Conservation (phyloP, 2,888 invertebrate genomes). For the Lepidonotus clava region DNA sequence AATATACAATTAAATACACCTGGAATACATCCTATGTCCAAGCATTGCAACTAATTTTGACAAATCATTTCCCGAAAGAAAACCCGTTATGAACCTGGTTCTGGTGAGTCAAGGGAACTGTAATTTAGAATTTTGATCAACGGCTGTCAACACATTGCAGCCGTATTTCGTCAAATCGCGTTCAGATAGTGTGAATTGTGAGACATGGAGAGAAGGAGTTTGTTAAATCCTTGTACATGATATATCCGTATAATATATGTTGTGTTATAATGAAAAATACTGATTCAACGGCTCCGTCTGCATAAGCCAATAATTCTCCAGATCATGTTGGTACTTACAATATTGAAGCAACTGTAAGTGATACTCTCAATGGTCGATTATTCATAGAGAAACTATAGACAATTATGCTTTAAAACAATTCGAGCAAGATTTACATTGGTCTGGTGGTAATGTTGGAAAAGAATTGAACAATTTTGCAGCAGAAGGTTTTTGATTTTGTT, state of each 20-base stretch:
- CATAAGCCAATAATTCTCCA: slow-evolving; percentile 35
- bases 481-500: slow-evolving; percentile 52
- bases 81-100: slow-evolving; percentile 30
- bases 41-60: slow-evolving; percentile 22
- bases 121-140: not conserved
- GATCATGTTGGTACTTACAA: slow-evolving; percentile 40
- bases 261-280: slow-evolving; percentile 32
- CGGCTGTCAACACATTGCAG: not conserved
- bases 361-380: not conserved
- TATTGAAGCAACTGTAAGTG: not conserved
- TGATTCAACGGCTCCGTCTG: slow-evolving; percentile 51
- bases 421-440: slow-evolving; percentile 4
- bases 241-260: not conserved
- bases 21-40: not conserved
- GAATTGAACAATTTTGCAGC: slow-evolving; percentile 51
- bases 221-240: not conserved
- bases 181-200: slow-evolving; percentile 5
- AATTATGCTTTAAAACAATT: slow-evolving; percentile 16
- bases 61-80: slow-evolving; percentile 39
- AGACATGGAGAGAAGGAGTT: slow-evolving; percentile 36
- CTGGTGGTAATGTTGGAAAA: slow-evolving; percentile 22
- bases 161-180: not conserved
- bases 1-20: slow-evolving; percentile 43
- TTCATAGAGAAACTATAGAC: slow-evolving; percentile 5
- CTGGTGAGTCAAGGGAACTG: not conserved